Evolutionary conservation across 2,113 vertebrate species (phyloP), one percentile per base, ranked within the genome.

Genomic region (Amblyopsis rosae): DNA sequence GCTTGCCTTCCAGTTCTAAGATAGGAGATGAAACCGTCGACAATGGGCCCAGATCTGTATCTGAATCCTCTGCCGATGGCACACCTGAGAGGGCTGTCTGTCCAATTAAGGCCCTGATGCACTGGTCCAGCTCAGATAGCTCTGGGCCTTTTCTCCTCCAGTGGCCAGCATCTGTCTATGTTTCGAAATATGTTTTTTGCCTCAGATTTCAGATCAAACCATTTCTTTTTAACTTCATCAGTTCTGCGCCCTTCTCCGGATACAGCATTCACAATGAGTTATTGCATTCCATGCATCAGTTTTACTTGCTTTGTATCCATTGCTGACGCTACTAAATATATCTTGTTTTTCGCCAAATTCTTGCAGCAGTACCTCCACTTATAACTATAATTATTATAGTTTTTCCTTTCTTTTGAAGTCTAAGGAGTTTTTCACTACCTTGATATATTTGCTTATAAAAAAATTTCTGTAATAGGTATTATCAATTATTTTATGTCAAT

Each of bases 91-190:
- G n/a, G n/a, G n/a, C 55, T 58, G 55, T 58, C 55, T 58, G 5
- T 58, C 55, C 55, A 58, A 26, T 58, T 26, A 58, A 12, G 55
- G 26, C 55, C 55, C 55, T 3, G 11, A 58, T 26, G 55, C 55
- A 11, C 19, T 32, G 55, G 17, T 58, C 55, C 4, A 56, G 54
- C 54, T 56, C 54, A 56, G 49, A 13, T 50, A 50, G 13, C 49
- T 50, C 49, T 50, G 49, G 49, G 49, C 54, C 16, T 56, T 15
- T n/a, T n/a, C 16, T n/a, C 54, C 54, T 56, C 54, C 54, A 19
- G 54, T 56, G 54, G 54, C n/a, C 35, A 45, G n/a, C 13, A n/a
- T n/a, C n/a, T n/a, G n/a, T n/a, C 60, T 62, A 41, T 62, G 60
- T 62, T 62, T 46, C 1, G 13, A 15, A 19, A 63, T 63, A 19